Percentiles rank a stretch among this genome's conserved stretches.
These are phyloP conservation scores for Craterocephalus amniculus DNA, from an alignment of 2,797 vertebrate genomes.

Conservation along the genomic window DNA sequence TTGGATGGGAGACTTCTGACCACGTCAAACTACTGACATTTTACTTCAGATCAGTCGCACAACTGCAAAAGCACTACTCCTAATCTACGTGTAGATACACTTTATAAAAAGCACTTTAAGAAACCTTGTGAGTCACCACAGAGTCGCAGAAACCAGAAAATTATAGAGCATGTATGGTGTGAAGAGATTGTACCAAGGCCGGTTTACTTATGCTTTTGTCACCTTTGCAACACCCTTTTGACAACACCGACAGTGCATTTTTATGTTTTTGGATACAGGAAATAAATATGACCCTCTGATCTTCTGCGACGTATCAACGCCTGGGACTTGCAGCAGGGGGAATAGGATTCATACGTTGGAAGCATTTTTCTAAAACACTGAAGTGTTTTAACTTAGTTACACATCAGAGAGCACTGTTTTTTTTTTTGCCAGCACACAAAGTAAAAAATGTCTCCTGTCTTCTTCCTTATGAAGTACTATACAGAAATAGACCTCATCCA, in stretches of 20 bases:
- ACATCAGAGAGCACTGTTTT: constrained; percentile 57
- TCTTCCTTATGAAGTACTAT: constrained; percentile 79
- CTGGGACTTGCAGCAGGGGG: constrained; percentile 55
- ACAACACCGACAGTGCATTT: constrained; percentile 60
- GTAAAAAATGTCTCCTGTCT: constrained; percentile 80
- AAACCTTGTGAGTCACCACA: constrained; percentile 28
- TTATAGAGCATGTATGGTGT: constrained; percentile 19
- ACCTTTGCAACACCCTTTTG: constrained; percentile 51
- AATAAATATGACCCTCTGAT: constrained; percentile 61
- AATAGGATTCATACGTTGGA: constrained; percentile 54
- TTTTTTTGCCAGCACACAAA: constrained; percentile 55
- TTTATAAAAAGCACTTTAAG: constrained; percentile 19
- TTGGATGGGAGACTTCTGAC: constrained; percentile 24
- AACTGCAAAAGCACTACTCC: constrained; percentile 22
- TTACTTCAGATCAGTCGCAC: constrained; percentile 11
- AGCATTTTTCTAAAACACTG: constrained; percentile 65
- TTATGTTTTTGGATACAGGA: constrained; percentile 57
- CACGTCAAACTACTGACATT: constrained; percentile 16
- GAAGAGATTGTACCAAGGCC: constrained; percentile 31
- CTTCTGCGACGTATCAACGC: constrained; percentile 66
- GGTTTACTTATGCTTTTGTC: constrained; percentile 61
- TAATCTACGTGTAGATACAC: constrained; percentile 8
- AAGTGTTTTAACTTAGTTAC: constrained; percentile 50
- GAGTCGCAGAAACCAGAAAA: constrained; percentile 39
- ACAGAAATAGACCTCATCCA: constrained; percentile 83